Evolutionary conservation across 2,797 vertebrate genomes (phyloP).

Genomic region (Pelodytes ibericus): DNA sequence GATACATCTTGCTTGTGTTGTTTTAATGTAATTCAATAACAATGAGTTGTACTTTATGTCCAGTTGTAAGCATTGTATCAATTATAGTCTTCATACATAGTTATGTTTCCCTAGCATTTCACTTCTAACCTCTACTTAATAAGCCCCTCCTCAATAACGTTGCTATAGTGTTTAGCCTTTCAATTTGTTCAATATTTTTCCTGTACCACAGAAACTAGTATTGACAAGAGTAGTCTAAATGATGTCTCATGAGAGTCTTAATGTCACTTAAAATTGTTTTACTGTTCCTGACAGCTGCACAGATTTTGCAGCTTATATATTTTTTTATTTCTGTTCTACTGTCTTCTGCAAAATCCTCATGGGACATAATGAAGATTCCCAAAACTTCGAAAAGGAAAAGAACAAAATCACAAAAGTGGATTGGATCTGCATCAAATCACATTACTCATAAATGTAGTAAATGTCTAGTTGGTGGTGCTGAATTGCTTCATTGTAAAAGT

Average conservation of each 20-base stretch:
- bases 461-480: not conserved
- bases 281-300: constrained; percentile 26
- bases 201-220: constrained; percentile 23
- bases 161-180: not conserved
- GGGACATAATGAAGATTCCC: constrained; percentile 21
- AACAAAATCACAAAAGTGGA: not conserved
- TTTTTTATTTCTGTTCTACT: constrained; percentile 34
- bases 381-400: constrained; percentile 27
- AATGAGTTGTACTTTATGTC: no score
- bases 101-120: not conserved
- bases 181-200: constrained; percentile 27
- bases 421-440: not conserved
- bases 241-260: constrained; percentile 33
- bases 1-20: no score
- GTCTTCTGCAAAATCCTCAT: constrained; percentile 7
- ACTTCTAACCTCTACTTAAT: not conserved
- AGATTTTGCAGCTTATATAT: constrained; percentile 34
- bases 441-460: not conserved
- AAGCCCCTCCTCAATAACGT: constrained; percentile 7
- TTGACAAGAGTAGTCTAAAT: constrained; percentile 40
- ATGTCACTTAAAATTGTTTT: constrained; percentile 35
- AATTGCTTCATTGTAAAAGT: not conserved
- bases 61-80: not conserved
- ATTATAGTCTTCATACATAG: not conserved
- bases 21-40: no score